Conservation (phyloP, 2,113 vertebrate genomes). For the Thermophis baileyi region DNA sequence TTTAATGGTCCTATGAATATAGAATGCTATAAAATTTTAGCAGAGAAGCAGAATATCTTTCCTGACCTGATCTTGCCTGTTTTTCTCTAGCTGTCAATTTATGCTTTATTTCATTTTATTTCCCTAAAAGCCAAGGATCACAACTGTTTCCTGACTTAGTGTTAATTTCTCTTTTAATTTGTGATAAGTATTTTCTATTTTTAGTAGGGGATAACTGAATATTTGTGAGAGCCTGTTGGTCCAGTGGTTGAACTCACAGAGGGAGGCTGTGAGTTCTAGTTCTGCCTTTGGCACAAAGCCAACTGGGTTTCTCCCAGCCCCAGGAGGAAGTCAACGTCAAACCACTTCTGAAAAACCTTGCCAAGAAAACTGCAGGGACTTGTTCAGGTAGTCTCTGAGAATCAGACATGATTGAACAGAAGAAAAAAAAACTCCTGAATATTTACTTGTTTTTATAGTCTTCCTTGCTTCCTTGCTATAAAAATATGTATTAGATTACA, state of each 20-base stretch:
- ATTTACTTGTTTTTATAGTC: neutral
- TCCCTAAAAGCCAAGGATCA: neutral
- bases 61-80: neutral
- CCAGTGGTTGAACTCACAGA: neutral
- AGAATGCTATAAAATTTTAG: neutral
- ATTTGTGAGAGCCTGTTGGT: neutral
- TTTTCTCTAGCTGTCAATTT: neutral
- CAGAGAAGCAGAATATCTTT: neutral
- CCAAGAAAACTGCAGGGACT: neutral
- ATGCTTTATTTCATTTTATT: neutral
- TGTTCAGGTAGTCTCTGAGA: neutral
- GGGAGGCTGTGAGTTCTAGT: neutral
- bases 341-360: neutral
- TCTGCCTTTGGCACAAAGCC: neutral
- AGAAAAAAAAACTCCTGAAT: neutral
- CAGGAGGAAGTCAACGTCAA: neutral
- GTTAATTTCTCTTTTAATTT: neutral
- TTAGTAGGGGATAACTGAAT: neutral
- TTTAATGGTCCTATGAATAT: neutral
- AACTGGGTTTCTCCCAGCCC: neutral
- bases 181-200: neutral
- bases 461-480: neutral
- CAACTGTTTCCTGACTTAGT: neutral
- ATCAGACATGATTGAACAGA: neutral
- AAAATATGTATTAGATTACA: neutral